Evolutionary conservation across 2,797 vertebrate genomes (phyloP).

Genomic region (Poecilia picta): DNA sequence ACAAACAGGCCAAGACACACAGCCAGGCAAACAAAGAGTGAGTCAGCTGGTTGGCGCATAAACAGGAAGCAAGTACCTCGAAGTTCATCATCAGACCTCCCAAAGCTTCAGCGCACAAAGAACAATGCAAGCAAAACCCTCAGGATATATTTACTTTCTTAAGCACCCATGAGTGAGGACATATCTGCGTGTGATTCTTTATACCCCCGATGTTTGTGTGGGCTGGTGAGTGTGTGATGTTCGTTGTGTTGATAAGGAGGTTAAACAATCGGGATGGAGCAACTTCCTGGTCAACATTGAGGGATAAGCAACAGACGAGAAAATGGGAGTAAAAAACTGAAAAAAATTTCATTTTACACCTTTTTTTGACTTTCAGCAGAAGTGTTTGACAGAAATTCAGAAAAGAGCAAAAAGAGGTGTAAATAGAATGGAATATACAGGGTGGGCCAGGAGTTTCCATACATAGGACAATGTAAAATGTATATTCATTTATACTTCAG

Average conservation of each 20-base stretch:
- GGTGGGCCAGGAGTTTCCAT: too few relatives aligned
- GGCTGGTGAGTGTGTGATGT: slow-evolving; percentile 3
- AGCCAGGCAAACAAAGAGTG: slow-evolving; percentile 41
- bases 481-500: too few relatives aligned
- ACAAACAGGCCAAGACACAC: slow-evolving; percentile 39
- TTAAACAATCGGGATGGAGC: slow-evolving; percentile 71
- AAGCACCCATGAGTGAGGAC: slow-evolving; percentile 18
- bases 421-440: background rate
- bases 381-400: background rate
- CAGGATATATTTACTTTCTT: slow-evolving; percentile 63
- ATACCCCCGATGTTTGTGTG: slow-evolving; percentile 2
- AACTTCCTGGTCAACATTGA: slow-evolving; percentile 69
- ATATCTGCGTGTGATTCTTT: slow-evolving; percentile 16
- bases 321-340: slow-evolving; percentile 4
- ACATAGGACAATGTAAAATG: too few relatives aligned
- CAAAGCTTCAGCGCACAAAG: slow-evolving; percentile 47
- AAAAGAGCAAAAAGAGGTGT: background rate
- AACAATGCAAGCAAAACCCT: slow-evolving; percentile 63
- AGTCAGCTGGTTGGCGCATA: slow-evolving; percentile 63
- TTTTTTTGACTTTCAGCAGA: slow-evolving; percentile 15
- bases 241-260: slow-evolving; percentile 49
- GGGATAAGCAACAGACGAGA: slow-evolving; percentile 57
- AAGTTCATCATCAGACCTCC: slow-evolving; percentile 65
- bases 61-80: slow-evolving; percentile 70
- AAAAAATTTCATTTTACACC: slow-evolving; percentile 10